phyloP scores from a whole-genome alignment of 2,113 vertebrate species.

The Pelodiscus sinensis region DNA sequence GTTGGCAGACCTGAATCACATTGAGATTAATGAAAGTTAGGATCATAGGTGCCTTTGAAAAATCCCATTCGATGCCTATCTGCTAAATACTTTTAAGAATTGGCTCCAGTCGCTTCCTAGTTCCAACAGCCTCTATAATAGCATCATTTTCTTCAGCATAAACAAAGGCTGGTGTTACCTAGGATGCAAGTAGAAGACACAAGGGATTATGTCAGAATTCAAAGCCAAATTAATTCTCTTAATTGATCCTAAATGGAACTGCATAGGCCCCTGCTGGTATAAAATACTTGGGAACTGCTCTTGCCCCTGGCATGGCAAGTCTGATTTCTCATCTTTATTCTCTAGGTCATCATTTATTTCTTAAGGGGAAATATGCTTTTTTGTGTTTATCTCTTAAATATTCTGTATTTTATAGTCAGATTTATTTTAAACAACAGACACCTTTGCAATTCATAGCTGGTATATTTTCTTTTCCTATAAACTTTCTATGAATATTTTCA shows the following conservation, averaged over 20 bases:
- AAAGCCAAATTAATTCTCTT: not conserved
- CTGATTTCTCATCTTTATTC: not conserved
- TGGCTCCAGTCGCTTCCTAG: not conserved
- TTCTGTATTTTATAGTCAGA: not conserved
- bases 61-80: not conserved
- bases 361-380: not conserved
- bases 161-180: not conserved
- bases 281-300: not conserved
- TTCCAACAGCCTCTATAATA: not conserved
- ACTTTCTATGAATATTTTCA: not conserved
- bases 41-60: not conserved
- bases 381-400: not conserved
- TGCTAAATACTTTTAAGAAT: not conserved
- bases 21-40: not conserved
- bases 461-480: not conserved
- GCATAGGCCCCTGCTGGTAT: not conserved
- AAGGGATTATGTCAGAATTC: not conserved
- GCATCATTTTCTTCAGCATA: not conserved
- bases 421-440: not conserved
- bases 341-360: not conserved
- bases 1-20: not conserved
- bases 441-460: rapidly evolving
- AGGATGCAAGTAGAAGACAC: rapidly evolving
- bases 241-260: not conserved
- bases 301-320: not conserved